Evolutionary conservation across 2,888 invertebrate species (phyloP).

Genomic region (Watsonalla binaria): DNA sequence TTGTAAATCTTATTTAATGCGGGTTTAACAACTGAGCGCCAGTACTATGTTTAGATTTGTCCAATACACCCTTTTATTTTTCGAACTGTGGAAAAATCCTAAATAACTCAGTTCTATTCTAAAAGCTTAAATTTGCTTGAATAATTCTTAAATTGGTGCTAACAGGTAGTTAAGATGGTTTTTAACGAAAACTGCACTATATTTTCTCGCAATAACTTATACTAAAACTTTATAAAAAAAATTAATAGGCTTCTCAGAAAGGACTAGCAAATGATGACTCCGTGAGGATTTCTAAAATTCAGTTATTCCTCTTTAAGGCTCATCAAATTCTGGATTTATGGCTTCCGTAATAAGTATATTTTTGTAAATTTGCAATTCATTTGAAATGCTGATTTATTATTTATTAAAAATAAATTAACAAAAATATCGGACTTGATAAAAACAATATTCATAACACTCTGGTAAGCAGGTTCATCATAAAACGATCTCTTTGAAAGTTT

Average conservation of each 20-base stretch:
- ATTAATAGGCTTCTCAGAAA: neutral
- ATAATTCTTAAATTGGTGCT: neutral
- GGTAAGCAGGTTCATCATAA: slow-evolving; percentile 16
- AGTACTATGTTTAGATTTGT: neutral
- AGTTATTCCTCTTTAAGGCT: neutral
- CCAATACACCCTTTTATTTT: neutral
- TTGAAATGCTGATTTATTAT: too few species aligned
- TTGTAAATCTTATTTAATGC: too few species aligned
- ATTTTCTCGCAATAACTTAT: neutral
- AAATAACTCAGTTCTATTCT: neutral
- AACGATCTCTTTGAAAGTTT: slow-evolving; percentile 28
- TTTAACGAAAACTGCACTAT: too few species aligned
- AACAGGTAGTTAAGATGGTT: too few species aligned
- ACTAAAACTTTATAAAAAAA: neutral
- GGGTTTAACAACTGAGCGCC: too few species aligned
- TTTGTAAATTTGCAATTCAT: neutral
- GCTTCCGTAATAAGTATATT: slow-evolving; percentile 2
- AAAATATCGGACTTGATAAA: too few species aligned
- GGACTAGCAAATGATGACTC: neutral
- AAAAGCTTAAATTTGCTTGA: neutral
- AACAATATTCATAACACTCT: neutral
- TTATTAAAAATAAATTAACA: too few species aligned
- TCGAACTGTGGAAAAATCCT: neutral
- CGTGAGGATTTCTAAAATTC: neutral
- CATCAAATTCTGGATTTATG: neutral